phyloP scores from a whole-genome alignment of 2,113 vertebrate species.

The Chaetorhynchus papuensis region DNA sequence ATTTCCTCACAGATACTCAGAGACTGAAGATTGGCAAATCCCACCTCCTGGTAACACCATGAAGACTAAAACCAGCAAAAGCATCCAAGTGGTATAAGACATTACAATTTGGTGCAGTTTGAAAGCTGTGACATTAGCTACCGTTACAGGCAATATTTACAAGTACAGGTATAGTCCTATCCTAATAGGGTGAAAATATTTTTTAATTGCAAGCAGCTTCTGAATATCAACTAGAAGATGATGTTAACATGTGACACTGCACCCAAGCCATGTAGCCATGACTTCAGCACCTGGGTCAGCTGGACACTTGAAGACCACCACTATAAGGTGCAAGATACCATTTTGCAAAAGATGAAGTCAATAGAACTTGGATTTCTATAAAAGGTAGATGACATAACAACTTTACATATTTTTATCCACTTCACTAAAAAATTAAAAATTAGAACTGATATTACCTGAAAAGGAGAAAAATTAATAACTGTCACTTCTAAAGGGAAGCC shows the following conservation, averaged over 20 bases:
- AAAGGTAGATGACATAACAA: neutral
- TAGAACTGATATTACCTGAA: neutral
- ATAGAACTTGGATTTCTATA: neutral
- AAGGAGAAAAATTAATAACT: neutral
- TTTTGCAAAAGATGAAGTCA: neutral
- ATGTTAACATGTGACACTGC: neutral
- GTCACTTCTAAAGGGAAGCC: neutral
- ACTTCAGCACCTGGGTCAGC: neutral
- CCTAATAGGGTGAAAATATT: neutral
- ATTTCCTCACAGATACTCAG: neutral
- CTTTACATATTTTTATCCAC: neutral
- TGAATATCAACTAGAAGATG: neutral
- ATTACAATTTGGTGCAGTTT: neutral
- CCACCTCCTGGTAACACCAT: neutral
- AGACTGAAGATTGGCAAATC: neutral
- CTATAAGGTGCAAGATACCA: neutral
- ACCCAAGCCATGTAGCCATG: neutral
- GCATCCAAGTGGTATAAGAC: neutral
- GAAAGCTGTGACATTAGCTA: neutral
- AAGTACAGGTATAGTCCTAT: neutral
- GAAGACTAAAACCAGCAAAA: neutral
- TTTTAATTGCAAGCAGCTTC: neutral
- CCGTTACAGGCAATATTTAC: neutral
- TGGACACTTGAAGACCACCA: neutral
- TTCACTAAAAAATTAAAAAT: neutral